Conservation (phyloP, 2,888 invertebrate genomes). For the Iselma pallidipennis region DNA sequence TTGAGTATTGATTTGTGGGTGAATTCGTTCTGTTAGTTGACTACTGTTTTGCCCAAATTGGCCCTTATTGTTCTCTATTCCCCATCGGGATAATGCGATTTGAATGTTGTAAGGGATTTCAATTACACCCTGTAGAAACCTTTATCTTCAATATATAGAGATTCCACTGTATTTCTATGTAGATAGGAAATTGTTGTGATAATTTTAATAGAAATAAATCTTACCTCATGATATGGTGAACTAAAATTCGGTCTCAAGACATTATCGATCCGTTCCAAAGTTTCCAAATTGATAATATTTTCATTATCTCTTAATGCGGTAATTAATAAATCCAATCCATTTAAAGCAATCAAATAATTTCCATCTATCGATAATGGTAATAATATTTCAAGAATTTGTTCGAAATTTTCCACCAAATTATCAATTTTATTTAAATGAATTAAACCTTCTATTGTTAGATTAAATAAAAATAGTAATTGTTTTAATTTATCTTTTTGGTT, state of each 20-base stretch:
- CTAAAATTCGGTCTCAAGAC: constrained; percentile 65
- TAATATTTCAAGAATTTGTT: constrained; percentile 55
- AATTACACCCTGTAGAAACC: too few relatives aligned
- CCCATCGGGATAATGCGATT: too few relatives aligned
- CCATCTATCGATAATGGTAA: constrained; percentile 57
- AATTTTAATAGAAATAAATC: constrained; percentile 6
- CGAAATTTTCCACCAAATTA: constrained; percentile 57
- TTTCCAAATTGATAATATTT: constrained; percentile 54
- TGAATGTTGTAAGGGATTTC: too few relatives aligned
- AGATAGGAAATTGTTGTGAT: too few relatives aligned
- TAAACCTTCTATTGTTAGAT: constrained; percentile 63
- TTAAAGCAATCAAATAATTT: constrained; percentile 58
- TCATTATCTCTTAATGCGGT: constrained; percentile 57
- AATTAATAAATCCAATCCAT: constrained; percentile 61
- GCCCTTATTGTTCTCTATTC: too few relatives aligned
- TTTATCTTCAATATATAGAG: too few relatives aligned
- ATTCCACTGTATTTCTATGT: too few relatives aligned
- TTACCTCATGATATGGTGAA: constrained; percentile 70
- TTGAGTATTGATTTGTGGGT: too few relatives aligned
- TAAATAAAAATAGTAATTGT: constrained; percentile 59
- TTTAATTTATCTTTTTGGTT: constrained; percentile 17
- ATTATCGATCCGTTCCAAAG: constrained; percentile 59
- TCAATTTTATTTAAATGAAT: constrained; percentile 62
- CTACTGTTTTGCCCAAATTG: too few relatives aligned
- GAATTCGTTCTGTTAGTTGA: too few relatives aligned